Evolutionary conservation across 2,888 invertebrate species (phyloP).

Genomic region (Ennomos erosarius): DNA sequence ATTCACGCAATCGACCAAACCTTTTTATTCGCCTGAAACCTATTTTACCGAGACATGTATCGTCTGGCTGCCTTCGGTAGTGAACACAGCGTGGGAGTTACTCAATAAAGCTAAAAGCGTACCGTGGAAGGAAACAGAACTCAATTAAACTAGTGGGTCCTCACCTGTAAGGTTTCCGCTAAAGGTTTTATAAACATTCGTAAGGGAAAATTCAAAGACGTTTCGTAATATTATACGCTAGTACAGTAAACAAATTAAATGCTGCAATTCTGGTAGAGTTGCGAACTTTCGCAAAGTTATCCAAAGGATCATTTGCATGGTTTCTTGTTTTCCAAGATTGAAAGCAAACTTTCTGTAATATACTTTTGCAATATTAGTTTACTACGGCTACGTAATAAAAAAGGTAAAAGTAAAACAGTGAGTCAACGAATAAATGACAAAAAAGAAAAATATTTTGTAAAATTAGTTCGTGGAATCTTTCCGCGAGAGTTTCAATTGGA

Average conservation of each 20-base stretch:
- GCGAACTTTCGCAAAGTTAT: conserved; percentile 4
- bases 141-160: conserved; percentile 2
- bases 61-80: background rate
- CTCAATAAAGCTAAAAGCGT: conserved; percentile 2
- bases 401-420: background rate
- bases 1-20: no score
- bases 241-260: background rate
- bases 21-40: background rate
- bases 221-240: background rate
- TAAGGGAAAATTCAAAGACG: background rate
- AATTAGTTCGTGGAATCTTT: no score
- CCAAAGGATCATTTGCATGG: conserved; percentile 12
- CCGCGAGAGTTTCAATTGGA: no score
- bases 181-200: background rate
- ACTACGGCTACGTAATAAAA: conserved; percentile 6
- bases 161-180: conserved; percentile 7
- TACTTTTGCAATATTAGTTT: conserved; percentile 4
- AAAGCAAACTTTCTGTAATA: conserved; percentile 6
- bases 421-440: background rate
- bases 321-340: conserved; percentile 7
- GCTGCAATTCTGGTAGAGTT: no score
- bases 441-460: no score
- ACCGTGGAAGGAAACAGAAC: conserved; percentile 6
- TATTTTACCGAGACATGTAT: conserved; percentile 1
- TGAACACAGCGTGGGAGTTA: conserved; percentile 2